Base-by-base conservation (phyloP, 2,797 vertebrate species). In the Discoglossus pictus region DNA sequence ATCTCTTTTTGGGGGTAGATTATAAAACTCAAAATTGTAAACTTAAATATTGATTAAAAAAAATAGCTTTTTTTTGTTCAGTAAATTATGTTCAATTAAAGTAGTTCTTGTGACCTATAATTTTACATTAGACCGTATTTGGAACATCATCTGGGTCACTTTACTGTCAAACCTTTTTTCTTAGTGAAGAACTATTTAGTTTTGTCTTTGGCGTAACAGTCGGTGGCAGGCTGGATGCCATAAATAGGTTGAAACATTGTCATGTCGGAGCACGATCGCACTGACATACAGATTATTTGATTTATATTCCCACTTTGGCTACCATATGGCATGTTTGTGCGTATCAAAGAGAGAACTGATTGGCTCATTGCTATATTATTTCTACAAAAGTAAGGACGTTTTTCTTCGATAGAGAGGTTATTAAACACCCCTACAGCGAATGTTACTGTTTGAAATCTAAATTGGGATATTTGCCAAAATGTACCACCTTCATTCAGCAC, bases 341-440 rank as follows among this genome's bases (percentile, higher is more conserved):
- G 46, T 46, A 42, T 68, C 36, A 68, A 68, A 60, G 65, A 24
- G 2, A 38, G 24, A 47, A 43, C 46, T 68, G 46, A 60, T 51
- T 51, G 54, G 65, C 54, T 52, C 46, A 50, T 60, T 59, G 36
- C 10, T 4, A 31, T 51, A 52, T 68, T 68, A 60, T 60, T 68
- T 68, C 55, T 42, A 60, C 55, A 68, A 60, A 60, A 50, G 40
- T 18, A 18, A 68, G 65, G 65, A 68, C 40, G 44, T 68, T 68
- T 60, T 52, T 52, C 55, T 68, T 60, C 55, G 35, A 52, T 60
- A 68, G 47, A 13, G 39, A 51, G 47, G 55, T 68, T 68, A 60
- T 68, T 43, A 68, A 68, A 43, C 55, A 52, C 55, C 65, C 65
- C 54, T 55, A 42, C 46, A 51, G 55, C 65, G 60, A 68, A 44